Percentiles rank a stretch among this genome's conserved stretches.
Conservation (phyloP, 2,797 vertebrate genomes). For the Lagodon rhomboides region DNA sequence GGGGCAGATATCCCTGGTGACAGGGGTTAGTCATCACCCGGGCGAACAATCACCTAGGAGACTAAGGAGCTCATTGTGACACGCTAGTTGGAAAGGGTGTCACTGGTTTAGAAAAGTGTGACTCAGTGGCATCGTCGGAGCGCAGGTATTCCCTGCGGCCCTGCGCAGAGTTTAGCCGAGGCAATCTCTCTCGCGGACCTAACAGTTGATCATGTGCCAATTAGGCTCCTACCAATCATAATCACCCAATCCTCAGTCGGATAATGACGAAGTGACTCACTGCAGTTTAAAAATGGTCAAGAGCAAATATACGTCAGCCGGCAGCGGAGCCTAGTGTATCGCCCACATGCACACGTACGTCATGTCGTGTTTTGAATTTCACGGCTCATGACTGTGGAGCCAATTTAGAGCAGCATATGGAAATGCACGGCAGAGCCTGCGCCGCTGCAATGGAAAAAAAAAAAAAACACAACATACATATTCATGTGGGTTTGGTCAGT, state of each 20-base stretch:
- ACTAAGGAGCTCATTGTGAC: slow-evolving; percentile 69
- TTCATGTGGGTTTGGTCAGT: slow-evolving; percentile 3
- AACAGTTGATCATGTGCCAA: not conserved
- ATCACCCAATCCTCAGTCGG: slow-evolving; percentile 24
- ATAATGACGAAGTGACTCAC: slow-evolving; percentile 38
- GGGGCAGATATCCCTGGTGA: slow-evolving; percentile 60
- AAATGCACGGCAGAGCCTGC: not conserved
- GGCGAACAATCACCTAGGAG: slow-evolving; percentile 62
- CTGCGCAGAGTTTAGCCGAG: slow-evolving; percentile 11
- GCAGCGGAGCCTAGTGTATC: not conserved
- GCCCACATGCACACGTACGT: not conserved
- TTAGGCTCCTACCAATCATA: slow-evolving; percentile 19
- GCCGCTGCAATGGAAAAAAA: not conserved
- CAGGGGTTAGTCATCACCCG: slow-evolving; percentile 67
- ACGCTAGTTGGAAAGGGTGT: slow-evolving; percentile 53
- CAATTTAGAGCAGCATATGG: not conserved
- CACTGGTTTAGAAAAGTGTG: slow-evolving; percentile 52
- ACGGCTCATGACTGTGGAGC: slow-evolving; percentile 5
- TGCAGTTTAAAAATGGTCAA: slow-evolving; percentile 14
- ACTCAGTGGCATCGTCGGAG: slow-evolving; percentile 46
- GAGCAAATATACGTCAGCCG: slow-evolving; percentile 16
- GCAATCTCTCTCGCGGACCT: not conserved
- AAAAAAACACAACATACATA: not conserved
- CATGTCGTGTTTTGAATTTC: slow-evolving; percentile 36
- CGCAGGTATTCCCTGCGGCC: slow-evolving; percentile 51